A percentile compares a stretch with the other conserved stretches of the same genome.
Evolutionary conservation across 2,888 invertebrate species (phyloP).

Genomic region (Chrysomela aeneicollis): DNA sequence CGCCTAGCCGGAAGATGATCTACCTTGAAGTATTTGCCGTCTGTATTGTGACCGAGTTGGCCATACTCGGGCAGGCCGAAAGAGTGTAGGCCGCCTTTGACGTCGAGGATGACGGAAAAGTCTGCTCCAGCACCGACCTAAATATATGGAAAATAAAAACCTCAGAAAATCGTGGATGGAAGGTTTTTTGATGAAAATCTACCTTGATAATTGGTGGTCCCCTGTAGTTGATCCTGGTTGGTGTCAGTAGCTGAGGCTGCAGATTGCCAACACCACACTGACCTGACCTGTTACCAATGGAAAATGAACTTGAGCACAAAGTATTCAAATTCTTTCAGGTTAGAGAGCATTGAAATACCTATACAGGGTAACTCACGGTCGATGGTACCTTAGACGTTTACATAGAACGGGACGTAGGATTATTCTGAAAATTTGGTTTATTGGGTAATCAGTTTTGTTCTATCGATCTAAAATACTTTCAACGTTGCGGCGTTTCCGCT

Average conservation of each 20-base stretch:
- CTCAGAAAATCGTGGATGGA: no score
- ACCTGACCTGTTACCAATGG: constrained; percentile 69
- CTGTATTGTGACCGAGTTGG: constrained; percentile 92
- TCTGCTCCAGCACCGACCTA: constrained; percentile 84
- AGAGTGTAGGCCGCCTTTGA: constrained; percentile 87
- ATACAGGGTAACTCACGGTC: no score
- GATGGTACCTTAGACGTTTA: no score
- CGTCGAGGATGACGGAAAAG: constrained; percentile 90
- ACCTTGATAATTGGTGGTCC: constrained; percentile 90
- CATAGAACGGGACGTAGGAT: no score
- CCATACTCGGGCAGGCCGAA: constrained; percentile 95
- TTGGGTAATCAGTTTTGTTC: no score
- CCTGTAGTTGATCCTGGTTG: constrained; percentile 74
- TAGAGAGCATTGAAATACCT: no score
- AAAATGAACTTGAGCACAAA: no score
- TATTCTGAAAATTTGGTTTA: no score
- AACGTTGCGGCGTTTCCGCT: no score
- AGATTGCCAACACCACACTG: constrained; percentile 88
- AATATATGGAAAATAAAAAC: constrained; percentile 17
- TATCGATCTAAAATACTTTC: no score
- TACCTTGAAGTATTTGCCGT: constrained; percentile 88
- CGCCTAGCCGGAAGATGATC: no score
- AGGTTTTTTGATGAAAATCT: neutral
- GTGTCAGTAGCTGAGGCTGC: constrained; percentile 64
- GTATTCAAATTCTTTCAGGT: no score